Base-by-base conservation (phyloP, 2,888 invertebrate species). In the Melieria crassipennis region DNA sequence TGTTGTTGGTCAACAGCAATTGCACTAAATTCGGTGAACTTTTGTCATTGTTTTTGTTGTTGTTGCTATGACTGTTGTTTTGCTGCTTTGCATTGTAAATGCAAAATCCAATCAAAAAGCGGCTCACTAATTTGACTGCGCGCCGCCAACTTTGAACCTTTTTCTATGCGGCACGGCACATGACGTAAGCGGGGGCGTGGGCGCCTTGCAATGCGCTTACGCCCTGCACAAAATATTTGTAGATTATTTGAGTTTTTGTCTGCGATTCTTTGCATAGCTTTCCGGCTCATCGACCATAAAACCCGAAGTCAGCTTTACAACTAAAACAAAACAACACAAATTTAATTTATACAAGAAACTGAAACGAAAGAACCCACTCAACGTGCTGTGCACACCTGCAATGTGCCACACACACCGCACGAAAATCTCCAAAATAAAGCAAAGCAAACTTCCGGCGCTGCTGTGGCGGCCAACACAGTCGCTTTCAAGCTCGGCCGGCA, bases 361-460 rank as follows among this genome's bases (percentile, higher is more conserved):
- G 60, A 64, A 30, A 64, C 47, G 60, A 67, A 60, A 42, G 60
- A 66, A 42, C n/a, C 58, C 58, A 67, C 58, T 50, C 56, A 42
- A 42, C 60, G 66, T 67, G 66, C 58, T 16, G 60, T 50, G 66
- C 66, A 67, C 66, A 67, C 66, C 66, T 67, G 66, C 66, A 60
- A 60, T 60, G 60, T 60, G 58, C 60, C 16, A 46, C 43, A 3
- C 56, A 57, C 30, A 48, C 47, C 3, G 57, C 16, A 50, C 46
- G 56, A 16, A 43, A 48, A 48, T n/a, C 11, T 13, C 55, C 16
- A 30, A 16, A 48, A 43, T 48, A 58, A 4, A 13, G 4, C 13
- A 13, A 56, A 56, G 16, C 5, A 56, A 56, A 56, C 30, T 9
- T 56, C 56, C 30, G 30, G 30, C 30, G 30, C 30, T 30, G 30